Evolutionary conservation across 2,888 invertebrate genomes (phyloP), one percentile per base, ranked within the genome.

Genomic region (Parochlus steinenii): DNA sequence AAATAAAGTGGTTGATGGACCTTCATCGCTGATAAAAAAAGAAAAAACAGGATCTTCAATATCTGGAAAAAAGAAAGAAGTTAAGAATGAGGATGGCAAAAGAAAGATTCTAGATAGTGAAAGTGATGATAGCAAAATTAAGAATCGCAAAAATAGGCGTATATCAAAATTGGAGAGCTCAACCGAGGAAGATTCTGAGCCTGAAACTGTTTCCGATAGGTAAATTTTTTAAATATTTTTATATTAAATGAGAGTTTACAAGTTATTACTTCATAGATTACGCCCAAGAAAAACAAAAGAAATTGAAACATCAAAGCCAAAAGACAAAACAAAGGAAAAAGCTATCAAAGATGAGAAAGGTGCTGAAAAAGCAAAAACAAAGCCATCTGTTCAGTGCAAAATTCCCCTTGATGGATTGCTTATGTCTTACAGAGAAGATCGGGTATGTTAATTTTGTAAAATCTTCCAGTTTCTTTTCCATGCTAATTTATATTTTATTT

Each of bases 401-500:
- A 14, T 28, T 28, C 28, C 28, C 5, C 16, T 28, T 11, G 10
- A 14, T 12, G 28, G 15, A 14, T 6, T 28, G 28, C 16, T 31
- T 16, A 5, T 20, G 5, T 14, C 19, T 3, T 11, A 18, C 8
- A 20, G 19, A 8, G 22, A 22, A 10, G 32, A 32, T 3, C 22
- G 23, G 16, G 23, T 32, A 11, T 11, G 20, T 7, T n/a, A 31
- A 29, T 8, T 4, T 18, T 6, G 6, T 5, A 19, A 19, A n/a
- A 19, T 6, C 32, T 7, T n/a, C 7, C 17, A 31, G 10, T 5
- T 19, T 7, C 8, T 16, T 10, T 8, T 17, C 10, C n/a, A 31
- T 31, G 17, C 6, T 19, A 31, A 31, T 31, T 6, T 11, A 16
- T 29, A n/a, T 12, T 12, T 31, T 8, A n/a, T n/a, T 20, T 74